A percentile compares a stretch with the other conserved stretches of the same genome.
These are phyloP conservation scores for Pempheris klunzingeri DNA, from an alignment of 2,797 vertebrate species.

Conservation along the genomic window DNA sequence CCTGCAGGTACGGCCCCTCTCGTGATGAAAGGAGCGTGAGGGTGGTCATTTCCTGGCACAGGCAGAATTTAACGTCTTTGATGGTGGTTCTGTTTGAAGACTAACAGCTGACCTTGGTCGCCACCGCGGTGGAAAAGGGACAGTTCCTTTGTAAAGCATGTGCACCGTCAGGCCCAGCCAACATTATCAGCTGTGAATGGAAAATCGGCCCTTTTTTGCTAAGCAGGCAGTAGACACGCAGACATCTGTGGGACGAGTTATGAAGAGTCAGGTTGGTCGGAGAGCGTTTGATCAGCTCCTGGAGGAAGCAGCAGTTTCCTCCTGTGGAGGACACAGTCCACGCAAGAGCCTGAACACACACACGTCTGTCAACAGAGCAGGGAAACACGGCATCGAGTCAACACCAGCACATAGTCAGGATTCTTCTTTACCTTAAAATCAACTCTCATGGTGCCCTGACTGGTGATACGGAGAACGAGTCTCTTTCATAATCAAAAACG, in stretches of 20 bases:
- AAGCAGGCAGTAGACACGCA: slow-evolving; percentile 45
- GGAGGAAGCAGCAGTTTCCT: slow-evolving; percentile 85
- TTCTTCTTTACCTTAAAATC: no score
- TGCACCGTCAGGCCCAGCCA: slow-evolving; percentile 21
- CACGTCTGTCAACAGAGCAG: slow-evolving; percentile 14
- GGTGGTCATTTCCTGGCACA: slow-evolving; percentile 42
- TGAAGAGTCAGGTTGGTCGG: slow-evolving; percentile 45
- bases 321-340: slow-evolving; percentile 62
- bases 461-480: no score
- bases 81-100: slow-evolving; percentile 54
- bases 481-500: no score
- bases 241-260: slow-evolving; percentile 65
- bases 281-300: slow-evolving; percentile 79
- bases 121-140: slow-evolving; percentile 41
- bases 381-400: background rate
- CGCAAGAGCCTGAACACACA: slow-evolving; percentile 33
- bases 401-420: background rate
- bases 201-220: slow-evolving; percentile 41
- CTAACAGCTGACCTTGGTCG: slow-evolving; percentile 40
- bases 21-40: slow-evolving; percentile 49
- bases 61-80: slow-evolving; percentile 40
- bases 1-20: slow-evolving; percentile 22
- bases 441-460: no score
- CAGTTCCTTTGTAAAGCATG: slow-evolving; percentile 18
- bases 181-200: slow-evolving; percentile 35